Conservation (phyloP, 2,797 vertebrate genomes). For the Pagetopsis macropterus region DNA sequence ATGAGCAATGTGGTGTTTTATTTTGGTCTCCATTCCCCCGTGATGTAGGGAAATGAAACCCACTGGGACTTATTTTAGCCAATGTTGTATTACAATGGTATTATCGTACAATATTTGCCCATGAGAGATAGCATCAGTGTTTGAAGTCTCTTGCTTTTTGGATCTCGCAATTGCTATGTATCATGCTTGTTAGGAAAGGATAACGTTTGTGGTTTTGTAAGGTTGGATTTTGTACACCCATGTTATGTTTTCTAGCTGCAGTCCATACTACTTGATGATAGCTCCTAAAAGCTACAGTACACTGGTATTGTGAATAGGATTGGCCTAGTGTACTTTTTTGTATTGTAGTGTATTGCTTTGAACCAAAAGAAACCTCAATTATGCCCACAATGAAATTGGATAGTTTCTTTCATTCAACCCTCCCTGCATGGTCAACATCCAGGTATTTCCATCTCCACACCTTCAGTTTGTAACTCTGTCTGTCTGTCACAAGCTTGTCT, state of each 20-base stretch:
- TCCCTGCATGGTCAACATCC: slow-evolving; percentile 18
- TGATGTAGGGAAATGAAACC: slow-evolving; percentile 10
- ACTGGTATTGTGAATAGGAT: no score
- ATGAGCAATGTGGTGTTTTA: slow-evolving; percentile 55
- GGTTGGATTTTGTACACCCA: not conserved
- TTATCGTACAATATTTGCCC: not conserved
- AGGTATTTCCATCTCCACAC: slow-evolving; percentile 27
- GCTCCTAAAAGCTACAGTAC: not conserved
- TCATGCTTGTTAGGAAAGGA: not conserved
- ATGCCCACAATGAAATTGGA: slow-evolving; percentile 11
- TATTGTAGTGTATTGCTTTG: not conserved
- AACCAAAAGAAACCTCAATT: not conserved
- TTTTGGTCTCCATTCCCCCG: slow-evolving; percentile 31
- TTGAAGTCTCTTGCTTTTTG: not conserved
- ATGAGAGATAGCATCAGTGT: not conserved
- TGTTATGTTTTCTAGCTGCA: not conserved
- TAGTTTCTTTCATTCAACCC: not conserved
- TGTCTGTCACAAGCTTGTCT: not conserved
- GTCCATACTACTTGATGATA: not conserved
- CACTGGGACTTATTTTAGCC: not conserved
- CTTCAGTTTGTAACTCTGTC: not conserved
- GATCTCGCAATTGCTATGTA: not conserved
- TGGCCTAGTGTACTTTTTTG: no score
- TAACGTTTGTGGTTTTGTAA: not conserved
- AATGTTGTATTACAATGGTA: slow-evolving; percentile 10